Evolutionary conservation across 1,140 invertebrate species (phyloP).

Genomic region (Thaumatotibia leucotreta): DNA sequence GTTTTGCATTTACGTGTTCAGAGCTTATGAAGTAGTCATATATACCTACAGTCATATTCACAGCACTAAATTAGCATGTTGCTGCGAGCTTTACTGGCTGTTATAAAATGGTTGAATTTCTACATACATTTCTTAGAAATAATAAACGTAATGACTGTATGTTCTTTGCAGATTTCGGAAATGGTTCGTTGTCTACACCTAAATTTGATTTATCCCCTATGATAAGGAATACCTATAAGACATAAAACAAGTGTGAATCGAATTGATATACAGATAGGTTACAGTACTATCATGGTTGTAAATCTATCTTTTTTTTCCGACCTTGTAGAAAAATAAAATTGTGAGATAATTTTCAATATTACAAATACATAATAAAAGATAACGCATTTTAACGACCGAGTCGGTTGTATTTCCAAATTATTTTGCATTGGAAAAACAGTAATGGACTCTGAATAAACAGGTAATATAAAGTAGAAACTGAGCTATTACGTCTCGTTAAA

Average conservation of each 20-base stretch:
- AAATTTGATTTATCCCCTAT: neutral
- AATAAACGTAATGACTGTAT: neutral
- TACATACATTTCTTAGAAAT: neutral
- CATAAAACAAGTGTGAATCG: too few species aligned
- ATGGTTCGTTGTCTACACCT: neutral
- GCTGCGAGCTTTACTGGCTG: neutral
- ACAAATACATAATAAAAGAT: too few species aligned
- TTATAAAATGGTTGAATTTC: neutral
- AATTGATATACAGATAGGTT: too few species aligned
- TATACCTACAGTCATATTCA: neutral
- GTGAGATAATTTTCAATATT: too few species aligned
- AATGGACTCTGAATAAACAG: neutral
- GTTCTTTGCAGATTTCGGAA: neutral
- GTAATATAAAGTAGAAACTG: conserved; percentile 6
- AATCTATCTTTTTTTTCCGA: too few species aligned
- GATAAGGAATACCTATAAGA: too few species aligned
- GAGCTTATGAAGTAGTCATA: too few species aligned
- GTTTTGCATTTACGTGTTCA: neutral
- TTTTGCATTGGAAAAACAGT: neutral
- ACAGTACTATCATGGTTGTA: too few species aligned
- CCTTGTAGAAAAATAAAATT: too few species aligned
- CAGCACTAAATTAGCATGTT: neutral
- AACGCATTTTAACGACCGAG: neutral
- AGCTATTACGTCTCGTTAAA: conserved; percentile 21
- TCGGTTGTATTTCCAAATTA: neutral